Conservation (phyloP, 1,140 invertebrate species). For the Calycopis cecrops region DNA sequence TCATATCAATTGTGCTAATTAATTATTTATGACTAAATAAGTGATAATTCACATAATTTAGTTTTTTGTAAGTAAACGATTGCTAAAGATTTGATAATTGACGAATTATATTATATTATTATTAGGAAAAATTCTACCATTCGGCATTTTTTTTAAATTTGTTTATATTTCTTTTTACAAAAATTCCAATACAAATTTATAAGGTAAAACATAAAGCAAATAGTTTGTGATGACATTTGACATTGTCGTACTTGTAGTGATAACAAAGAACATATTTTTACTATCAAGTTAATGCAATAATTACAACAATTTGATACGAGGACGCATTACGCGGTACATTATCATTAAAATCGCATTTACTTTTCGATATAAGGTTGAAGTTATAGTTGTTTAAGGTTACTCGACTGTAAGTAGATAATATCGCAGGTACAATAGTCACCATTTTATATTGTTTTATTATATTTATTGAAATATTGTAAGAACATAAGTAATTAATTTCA, state of each 20-base stretch:
- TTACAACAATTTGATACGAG: not conserved
- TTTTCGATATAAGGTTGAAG: constrained; percentile 41
- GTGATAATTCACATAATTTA: too few relatives aligned
- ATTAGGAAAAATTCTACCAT: too few relatives aligned
- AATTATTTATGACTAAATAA: not conserved
- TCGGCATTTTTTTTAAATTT: too few relatives aligned
- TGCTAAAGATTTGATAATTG: too few relatives aligned
- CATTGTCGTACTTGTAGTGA: constrained; percentile 13
- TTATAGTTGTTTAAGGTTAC: constrained; percentile 30
- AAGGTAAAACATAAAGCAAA: too few relatives aligned
- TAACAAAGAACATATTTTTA: constrained; percentile 8
- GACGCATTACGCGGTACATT: constrained; percentile 14
- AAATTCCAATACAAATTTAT: too few relatives aligned
- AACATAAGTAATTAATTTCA: not conserved
- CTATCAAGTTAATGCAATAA: not conserved
- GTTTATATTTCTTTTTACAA: too few relatives aligned
- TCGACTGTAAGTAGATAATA: constrained; percentile 37
- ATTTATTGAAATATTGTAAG: constrained; percentile 5
- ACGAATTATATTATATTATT: too few relatives aligned
- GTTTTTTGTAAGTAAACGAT: too few relatives aligned
- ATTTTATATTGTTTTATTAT: constrained; percentile 9
- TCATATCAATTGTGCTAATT: not conserved
- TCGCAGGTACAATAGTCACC: constrained; percentile 29
- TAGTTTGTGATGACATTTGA: not conserved
- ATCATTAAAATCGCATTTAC: constrained; percentile 44